phyloP scores from a whole-genome alignment of 2,797 vertebrate species.

The Gobionotothen gibberifrons region DNA sequence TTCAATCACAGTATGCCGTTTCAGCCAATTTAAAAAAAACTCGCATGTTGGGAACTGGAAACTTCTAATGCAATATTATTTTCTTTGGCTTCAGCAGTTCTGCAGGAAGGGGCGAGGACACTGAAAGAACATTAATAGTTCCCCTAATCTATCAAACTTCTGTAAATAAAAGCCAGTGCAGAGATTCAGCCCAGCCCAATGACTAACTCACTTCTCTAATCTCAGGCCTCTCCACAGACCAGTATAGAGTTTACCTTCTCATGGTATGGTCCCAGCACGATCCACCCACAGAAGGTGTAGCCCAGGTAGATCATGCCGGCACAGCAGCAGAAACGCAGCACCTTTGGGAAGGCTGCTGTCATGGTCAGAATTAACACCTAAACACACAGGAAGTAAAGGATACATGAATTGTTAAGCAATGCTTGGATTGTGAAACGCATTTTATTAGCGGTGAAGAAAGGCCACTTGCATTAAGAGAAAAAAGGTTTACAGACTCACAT shows the following conservation, averaged over 20 bases:
- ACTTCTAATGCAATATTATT: background rate
- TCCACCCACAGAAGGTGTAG: slow-evolving; percentile 99
- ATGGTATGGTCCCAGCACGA: slow-evolving; percentile 96
- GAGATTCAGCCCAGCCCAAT: background rate
- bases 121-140: slow-evolving; percentile 7
- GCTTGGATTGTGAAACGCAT: background rate
- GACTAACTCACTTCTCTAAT: slow-evolving; percentile 2
- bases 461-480: rapidly evolving
- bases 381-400: background rate
- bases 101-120: background rate
- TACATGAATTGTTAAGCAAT: background rate
- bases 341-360: slow-evolving; percentile 94
- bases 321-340: slow-evolving; percentile 96
- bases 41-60: background rate
- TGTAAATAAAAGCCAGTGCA: background rate
- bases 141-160: background rate
- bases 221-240: background rate
- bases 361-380: slow-evolving; percentile 97
- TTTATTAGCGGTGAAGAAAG: background rate
- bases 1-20: slow-evolving; percentile 9
- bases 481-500: slow-evolving; percentile 83
- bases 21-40: slow-evolving; percentile 5
- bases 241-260: slow-evolving; percentile 87
- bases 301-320: slow-evolving; percentile 99
- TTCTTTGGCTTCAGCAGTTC: slow-evolving; percentile 26